phyloP scores from a whole-genome alignment of 2,113 vertebrate species.

The Toxostoma redivivum region DNA sequence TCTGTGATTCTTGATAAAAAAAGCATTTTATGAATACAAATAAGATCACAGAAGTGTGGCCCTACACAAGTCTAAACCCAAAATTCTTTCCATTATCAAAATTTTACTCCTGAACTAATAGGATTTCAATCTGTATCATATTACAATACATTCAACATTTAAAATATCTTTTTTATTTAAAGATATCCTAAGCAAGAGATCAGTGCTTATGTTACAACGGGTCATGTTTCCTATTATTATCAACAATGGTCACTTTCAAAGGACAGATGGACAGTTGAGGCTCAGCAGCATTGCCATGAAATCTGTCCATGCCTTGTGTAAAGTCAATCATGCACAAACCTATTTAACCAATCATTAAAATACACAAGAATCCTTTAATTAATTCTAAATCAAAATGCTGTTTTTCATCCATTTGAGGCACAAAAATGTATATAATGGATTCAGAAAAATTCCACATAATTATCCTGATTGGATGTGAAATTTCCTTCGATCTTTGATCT shows the following conservation, averaged over 20 bases:
- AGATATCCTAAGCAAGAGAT: background rate
- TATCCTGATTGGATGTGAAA: conserved; percentile 55
- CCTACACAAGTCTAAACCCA: background rate
- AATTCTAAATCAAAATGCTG: conserved; percentile 8
- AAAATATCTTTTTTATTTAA: background rate
- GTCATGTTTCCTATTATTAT: background rate
- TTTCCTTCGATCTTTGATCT: conserved; percentile 78
- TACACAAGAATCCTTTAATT: background rate
- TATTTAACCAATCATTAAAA: background rate
- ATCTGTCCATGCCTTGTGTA: background rate
- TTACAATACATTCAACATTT: background rate
- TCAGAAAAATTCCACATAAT: conserved; percentile 57
- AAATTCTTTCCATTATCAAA: background rate
- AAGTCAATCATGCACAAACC: background rate
- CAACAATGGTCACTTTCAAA: background rate
- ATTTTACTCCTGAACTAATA: background rate
- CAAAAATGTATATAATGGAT: conserved; percentile 38
- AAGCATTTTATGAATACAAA: background rate
- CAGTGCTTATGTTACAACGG: background rate
- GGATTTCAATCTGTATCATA: background rate
- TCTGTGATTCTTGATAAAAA: background rate
- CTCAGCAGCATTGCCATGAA: background rate
- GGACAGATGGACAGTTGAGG: background rate
- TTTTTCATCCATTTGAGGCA: conserved; percentile 7
- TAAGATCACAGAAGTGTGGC: background rate